These are phyloP conservation scores for Mus musculus DNA, from an alignment of 2,113 vertebrate species.

Conservation along the genomic window DNA sequence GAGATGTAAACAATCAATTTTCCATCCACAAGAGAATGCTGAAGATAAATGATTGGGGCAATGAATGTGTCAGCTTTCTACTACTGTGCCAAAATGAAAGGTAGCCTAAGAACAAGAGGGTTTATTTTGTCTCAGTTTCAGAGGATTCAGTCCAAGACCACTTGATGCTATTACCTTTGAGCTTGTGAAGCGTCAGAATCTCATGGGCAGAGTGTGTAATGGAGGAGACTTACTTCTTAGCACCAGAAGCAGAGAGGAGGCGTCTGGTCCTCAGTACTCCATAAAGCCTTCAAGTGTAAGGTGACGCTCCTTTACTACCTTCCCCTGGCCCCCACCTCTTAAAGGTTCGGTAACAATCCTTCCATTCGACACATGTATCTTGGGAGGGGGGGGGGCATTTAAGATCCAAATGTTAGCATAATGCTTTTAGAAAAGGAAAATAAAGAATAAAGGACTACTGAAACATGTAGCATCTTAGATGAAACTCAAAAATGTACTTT, in stretches of 20 bases:
- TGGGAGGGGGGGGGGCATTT: neutral
- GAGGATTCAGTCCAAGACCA: neutral
- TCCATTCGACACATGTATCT: neutral
- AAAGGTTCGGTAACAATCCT: neutral
- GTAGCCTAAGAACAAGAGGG: neutral
- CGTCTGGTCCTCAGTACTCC: neutral
- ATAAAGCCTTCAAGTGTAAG: neutral
- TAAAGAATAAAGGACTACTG: neutral
- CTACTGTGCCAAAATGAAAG: neutral
- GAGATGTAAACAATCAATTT: slow-evolving; percentile 16
- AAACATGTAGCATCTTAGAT: neutral
- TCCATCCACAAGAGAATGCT: neutral
- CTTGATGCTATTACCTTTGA: neutral
- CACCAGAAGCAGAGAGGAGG: neutral
- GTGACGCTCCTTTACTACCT: neutral
- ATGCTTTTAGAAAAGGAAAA: neutral
- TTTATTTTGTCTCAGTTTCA: neutral
- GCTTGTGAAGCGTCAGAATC: neutral
- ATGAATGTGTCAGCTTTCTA: neutral
- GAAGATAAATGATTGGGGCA: neutral
- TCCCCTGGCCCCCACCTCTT: neutral
- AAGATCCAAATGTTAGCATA: neutral
- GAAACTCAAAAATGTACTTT: neutral
- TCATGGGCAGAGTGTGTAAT: neutral
- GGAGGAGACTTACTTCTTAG: neutral